These are phyloP conservation scores for Phoenicopterus ruber DNA, from an alignment of 2,113 vertebrate species.

Conservation along the genomic window DNA sequence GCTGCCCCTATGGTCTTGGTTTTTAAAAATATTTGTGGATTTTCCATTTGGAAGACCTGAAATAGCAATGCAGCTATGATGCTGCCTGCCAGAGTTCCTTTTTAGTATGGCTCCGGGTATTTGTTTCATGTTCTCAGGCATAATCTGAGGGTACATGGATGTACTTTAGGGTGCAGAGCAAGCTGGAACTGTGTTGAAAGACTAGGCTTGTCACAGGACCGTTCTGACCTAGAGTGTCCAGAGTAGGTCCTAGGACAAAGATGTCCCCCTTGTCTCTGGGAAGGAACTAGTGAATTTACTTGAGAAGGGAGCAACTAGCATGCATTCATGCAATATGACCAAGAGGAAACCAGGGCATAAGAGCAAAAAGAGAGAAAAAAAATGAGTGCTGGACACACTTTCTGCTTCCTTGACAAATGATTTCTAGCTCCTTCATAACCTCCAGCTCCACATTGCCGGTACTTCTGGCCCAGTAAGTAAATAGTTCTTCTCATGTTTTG, in stretches of 20 bases:
- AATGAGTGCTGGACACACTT: neutral
- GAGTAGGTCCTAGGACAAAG: neutral
- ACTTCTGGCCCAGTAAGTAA: neutral
- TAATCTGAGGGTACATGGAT: neutral
- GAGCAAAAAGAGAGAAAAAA: neutral
- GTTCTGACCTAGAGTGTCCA: neutral
- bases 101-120: neutral
- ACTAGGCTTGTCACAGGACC: neutral
- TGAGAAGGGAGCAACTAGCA: neutral
- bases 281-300: neutral
- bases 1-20: neutral
- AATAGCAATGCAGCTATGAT: neutral
- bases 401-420: neutral
- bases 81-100: neutral
- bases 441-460: neutral
- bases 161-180: neutral
- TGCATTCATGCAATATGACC: neutral
- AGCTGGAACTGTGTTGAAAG: neutral
- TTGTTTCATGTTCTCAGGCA: neutral
- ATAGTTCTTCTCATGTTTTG: neutral
- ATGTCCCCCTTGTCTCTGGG: neutral
- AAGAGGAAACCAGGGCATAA: neutral
- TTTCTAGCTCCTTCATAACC: neutral
- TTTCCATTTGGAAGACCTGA: neutral
- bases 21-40: neutral